Evolutionary conservation across 2,888 invertebrate species (phyloP), one percentile per base, ranked within the genome.

Genomic region (Volucella inflata): DNA sequence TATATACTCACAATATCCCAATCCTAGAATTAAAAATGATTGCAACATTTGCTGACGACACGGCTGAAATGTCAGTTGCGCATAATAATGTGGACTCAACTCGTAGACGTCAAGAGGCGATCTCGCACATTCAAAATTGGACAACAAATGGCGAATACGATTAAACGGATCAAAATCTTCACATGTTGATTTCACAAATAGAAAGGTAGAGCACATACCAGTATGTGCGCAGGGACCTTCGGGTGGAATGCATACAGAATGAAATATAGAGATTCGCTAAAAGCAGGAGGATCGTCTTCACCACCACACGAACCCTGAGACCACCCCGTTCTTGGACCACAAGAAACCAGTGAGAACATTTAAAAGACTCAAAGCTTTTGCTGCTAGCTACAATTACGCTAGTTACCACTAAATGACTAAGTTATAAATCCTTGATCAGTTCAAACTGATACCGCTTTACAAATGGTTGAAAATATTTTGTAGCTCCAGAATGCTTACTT

Each of bases 191-290:
- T 60, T 40, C 60, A 60, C 38, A 60, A 60, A 12, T 40, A 42
- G 59, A 12, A 1, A 14, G 40, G 12, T 38, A 44, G n/a, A 40
- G 38, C 21, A n/a, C 40, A 9, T 40, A 60, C 44, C 9, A 60
- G n/a, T n/a, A 40, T 16, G 14, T 55, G 12, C 21, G 17, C 17
- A 55, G 17, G 17, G 55, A 55, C 55, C 16, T 55, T 17, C 14
- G 60, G 40, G 4, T 60, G 60, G 60, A 60, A 60, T 60, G 40
- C 44, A 42, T 60, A 40, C 60, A 60, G 40, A 60, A 60, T 40
- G 60, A 60, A 60, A 40, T 42, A 40, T 42, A 40, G 8, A 40
- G 42, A 60, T 60, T 60, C 60, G 60, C 60, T 38, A 60, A 40
- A 60, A 60, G 2, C 60, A 38, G n/a, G n/a, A 60, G 42, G 60